phyloP scores from a whole-genome alignment of 2,888 invertebrate genomes.

The Hyles lineata region DNA sequence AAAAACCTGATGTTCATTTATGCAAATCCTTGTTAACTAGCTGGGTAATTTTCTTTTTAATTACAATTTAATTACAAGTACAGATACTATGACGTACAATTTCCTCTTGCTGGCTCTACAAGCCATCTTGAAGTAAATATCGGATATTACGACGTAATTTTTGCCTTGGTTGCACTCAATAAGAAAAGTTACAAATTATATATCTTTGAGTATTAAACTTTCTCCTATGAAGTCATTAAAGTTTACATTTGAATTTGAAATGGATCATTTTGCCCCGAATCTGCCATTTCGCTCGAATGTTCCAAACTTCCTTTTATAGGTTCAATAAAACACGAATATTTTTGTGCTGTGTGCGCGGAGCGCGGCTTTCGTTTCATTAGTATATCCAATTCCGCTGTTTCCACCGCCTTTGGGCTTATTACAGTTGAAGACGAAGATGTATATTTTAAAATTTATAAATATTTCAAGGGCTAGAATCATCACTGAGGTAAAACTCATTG shows the following conservation, averaged over 20 bases:
- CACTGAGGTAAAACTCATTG: background rate
- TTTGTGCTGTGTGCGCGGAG: constrained; percentile 43
- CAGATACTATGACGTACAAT: too few relatives aligned
- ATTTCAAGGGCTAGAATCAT: background rate
- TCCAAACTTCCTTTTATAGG: constrained; percentile 51
- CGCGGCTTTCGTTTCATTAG: constrained; percentile 58
- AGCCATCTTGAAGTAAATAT: background rate
- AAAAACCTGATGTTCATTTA: too few relatives aligned
- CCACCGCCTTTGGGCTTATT: constrained; percentile 63
- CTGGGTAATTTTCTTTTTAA: too few relatives aligned
- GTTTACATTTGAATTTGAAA: constrained; percentile 36
- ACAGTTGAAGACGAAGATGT: constrained; percentile 37
- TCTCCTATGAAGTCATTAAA: constrained; percentile 40
- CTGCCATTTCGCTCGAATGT: constrained; percentile 42
- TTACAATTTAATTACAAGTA: too few relatives aligned
- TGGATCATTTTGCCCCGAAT: constrained; percentile 30
- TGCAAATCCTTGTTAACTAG: too few relatives aligned
- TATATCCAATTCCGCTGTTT: constrained; percentile 59
- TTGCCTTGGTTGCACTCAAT: constrained; percentile 27
- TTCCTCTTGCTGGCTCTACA: background rate
- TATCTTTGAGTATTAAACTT: constrained; percentile 17
- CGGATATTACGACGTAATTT: background rate
- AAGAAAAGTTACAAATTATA: constrained; percentile 32
- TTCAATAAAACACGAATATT: constrained; percentile 61
- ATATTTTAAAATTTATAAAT: background rate